Evolutionary conservation across 2,113 vertebrate genomes (phyloP), one percentile per base, ranked within the genome.

Genomic region (Gymnarchus niloticus): DNA sequence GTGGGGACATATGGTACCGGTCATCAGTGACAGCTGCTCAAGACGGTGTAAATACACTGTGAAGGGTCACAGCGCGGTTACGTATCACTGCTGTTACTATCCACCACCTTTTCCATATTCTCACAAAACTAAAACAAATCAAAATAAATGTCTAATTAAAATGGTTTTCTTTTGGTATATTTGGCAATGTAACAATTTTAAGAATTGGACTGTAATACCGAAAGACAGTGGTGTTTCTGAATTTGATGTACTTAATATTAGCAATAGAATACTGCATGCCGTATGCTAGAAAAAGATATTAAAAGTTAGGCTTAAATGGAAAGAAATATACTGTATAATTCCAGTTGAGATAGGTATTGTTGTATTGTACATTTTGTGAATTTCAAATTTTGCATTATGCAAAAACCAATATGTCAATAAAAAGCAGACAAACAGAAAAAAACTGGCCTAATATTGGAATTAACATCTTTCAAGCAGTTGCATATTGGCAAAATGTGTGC

Each of bases 1-100:
- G 84, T 41, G 21, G 56, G 6, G 73, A 41, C 69, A 85, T 85
- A 80, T 85, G 84, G 84, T 41, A 1, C 2, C 44, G 84, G 84
- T 78, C 73, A 85, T 51, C 6, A 51, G 51, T 56, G 84, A 73
- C 84, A 73, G 84, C 33, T 46, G 84, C 49, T 41, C 49, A 85
- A 25, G 21, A 41, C 84, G 37, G 21, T 21, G 44, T 46, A 78
- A 78, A 73, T 28, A 33, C 17, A 10, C 46, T 78, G 17, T 78
- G 44, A 78, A 41, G 76, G 23, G 10, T 41, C 76, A 48, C 76
- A 78, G 5, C 10, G 17, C 0, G 17, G 37, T 37, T 14, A 41
- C 33, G 17, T 76, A 46, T 48, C 52, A 12, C 10, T n/a, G 25
- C 61, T 33, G 25, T 14, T 65, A 14, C 28, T 65, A 12, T 65